These are phyloP conservation scores for Anabas testudineus DNA, from an alignment of 2,797 vertebrate genomes.

Conservation along the genomic window DNA sequence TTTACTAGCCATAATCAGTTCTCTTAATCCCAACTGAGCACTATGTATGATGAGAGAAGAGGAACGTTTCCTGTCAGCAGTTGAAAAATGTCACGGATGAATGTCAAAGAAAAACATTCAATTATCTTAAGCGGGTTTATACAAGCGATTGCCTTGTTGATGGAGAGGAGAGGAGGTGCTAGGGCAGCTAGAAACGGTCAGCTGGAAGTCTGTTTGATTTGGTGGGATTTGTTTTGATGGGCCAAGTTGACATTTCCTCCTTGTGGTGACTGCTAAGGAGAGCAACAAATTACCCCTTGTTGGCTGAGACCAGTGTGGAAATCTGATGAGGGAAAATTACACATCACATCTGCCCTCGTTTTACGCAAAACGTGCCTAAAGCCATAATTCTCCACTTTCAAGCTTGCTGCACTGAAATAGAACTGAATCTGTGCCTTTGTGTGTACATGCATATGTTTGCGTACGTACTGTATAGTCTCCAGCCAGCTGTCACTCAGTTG, in stretches of 20 bases:
- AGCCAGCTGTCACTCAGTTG: slow-evolving; percentile 56
- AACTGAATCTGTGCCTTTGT: slow-evolving; percentile 25
- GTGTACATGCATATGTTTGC: background rate
- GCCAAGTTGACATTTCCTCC: slow-evolving; percentile 73
- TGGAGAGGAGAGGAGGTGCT: slow-evolving; percentile 10
- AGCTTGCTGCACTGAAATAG: slow-evolving; percentile 12
- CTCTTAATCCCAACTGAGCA: slow-evolving; percentile 48
- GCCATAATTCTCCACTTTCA: slow-evolving; percentile 45
- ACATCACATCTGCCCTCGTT: slow-evolving; percentile 77
- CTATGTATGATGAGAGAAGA: slow-evolving; percentile 41
- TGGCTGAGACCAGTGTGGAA: slow-evolving; percentile 62
- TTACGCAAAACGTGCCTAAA: slow-evolving; percentile 54
- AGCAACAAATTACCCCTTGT: slow-evolving; percentile 69
- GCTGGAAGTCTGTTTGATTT: slow-evolving; percentile 52
- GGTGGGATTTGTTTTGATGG: slow-evolving; percentile 65
- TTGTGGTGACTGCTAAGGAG: slow-evolving; percentile 57
- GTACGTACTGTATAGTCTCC: slow-evolving; percentile 27
- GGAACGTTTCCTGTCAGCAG: slow-evolving; percentile 45
- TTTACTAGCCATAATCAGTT: slow-evolving; percentile 61
- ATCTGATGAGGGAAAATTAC: slow-evolving; percentile 77
- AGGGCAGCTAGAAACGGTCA: slow-evolving; percentile 17
- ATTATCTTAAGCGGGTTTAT: slow-evolving; percentile 73
- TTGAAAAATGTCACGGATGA: slow-evolving; percentile 60
- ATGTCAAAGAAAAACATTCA: slow-evolving; percentile 71
- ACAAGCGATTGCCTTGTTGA: slow-evolving; percentile 67